A percentile compares a stretch with the other conserved stretches of the same genome.
Evolutionary conservation across 1,140 invertebrate genomes (phyloP).

Genomic region (Ips nitidus): DNA sequence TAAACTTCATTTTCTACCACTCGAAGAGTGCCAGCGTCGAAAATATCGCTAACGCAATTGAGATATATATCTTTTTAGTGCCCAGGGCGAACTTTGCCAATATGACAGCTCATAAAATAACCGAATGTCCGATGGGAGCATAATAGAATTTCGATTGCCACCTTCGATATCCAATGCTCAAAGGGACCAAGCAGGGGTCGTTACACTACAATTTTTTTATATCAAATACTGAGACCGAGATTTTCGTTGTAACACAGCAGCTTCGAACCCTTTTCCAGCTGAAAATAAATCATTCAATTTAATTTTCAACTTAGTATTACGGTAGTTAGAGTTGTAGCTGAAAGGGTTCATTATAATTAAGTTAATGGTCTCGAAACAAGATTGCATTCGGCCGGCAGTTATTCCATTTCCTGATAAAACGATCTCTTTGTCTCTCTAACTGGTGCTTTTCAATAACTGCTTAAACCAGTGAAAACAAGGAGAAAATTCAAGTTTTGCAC

Average conservation of each 20-base stretch:
- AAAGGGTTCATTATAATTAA: slow-evolving; percentile 51
- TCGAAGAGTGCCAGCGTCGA: background rate
- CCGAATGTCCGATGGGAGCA: slow-evolving; percentile 47
- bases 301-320: too few relatives aligned
- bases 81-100: slow-evolving; percentile 47
- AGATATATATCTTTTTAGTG: slow-evolving; percentile 35
- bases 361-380: slow-evolving; percentile 54
- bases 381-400: slow-evolving; percentile 53
- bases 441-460: slow-evolving; percentile 17
- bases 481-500: too few relatives aligned
- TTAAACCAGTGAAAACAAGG: too few relatives aligned
- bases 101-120: slow-evolving; percentile 53
- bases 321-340: too few relatives aligned
- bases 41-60: slow-evolving; percentile 31
- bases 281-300: too few relatives aligned
- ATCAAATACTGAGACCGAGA: too few relatives aligned
- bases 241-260: too few relatives aligned
- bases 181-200: background rate
- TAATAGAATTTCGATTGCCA: slow-evolving; percentile 52
- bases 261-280: too few relatives aligned
- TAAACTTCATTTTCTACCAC: slow-evolving; percentile 5
- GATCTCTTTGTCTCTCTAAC: slow-evolving; percentile 50
- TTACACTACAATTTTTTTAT: background rate
- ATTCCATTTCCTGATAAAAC: slow-evolving; percentile 52
- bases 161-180: slow-evolving; percentile 42